phyloP scores from a whole-genome alignment of 2,797 vertebrate species.

The Propithecus deckenii region DNA sequence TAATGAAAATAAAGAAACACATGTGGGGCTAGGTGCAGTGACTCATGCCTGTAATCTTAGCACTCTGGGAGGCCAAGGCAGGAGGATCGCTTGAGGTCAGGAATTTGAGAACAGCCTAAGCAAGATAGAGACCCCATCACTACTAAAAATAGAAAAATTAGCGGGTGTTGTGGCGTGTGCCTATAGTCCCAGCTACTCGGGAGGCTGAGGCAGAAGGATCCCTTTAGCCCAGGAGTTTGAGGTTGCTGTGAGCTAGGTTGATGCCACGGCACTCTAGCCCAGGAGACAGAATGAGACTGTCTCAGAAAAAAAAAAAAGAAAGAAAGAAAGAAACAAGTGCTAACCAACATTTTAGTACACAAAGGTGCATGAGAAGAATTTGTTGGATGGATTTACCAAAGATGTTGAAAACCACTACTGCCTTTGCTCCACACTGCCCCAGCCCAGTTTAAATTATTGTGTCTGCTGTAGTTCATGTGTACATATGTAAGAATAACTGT shows the following conservation, averaged over 20 bases:
- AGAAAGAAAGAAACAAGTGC: neutral
- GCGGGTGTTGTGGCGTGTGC: too few relatives aligned
- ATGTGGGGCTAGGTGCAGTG: neutral
- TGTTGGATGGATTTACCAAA: neutral
- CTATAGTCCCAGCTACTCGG: too few relatives aligned
- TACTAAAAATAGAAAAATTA: too few relatives aligned
- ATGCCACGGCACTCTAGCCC: too few relatives aligned
- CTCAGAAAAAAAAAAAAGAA: too few relatives aligned
- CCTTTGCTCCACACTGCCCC: neutral
- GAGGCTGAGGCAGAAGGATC: too few relatives aligned
- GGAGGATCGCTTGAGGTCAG: neutral
- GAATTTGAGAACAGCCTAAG: too few relatives aligned
- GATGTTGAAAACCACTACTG: neutral
- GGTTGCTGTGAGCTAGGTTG: too few relatives aligned
- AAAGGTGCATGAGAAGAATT: neutral
- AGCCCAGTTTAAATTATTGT: neutral
- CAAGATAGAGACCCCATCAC: too few relatives aligned
- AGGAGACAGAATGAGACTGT: too few relatives aligned
- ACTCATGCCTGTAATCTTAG: neutral
- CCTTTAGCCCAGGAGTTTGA: too few relatives aligned
- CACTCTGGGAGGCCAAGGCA: neutral
- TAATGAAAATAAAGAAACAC: neutral
- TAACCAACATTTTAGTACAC: neutral
- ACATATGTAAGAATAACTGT: neutral
- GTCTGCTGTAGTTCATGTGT: neutral